Evolutionary conservation across 2,797 vertebrate species (phyloP).

Genomic region (Sebastes steindachneri): DNA sequence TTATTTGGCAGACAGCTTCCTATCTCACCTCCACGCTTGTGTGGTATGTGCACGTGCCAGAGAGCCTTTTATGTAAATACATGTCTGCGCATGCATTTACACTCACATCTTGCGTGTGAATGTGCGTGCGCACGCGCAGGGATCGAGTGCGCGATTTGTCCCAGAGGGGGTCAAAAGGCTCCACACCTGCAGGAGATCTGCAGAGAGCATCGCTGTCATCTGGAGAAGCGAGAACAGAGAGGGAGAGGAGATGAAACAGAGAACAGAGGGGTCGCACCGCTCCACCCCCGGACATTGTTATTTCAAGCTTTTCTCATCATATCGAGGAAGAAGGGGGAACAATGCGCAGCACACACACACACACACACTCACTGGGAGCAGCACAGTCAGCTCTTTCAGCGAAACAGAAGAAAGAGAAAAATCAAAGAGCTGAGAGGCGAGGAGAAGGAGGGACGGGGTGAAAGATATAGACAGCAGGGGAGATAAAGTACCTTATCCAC

Average conservation of each 20-base stretch:
- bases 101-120: neutral
- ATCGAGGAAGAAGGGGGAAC: constrained; percentile 53
- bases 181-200: constrained; percentile 73
- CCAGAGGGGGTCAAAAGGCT: constrained; percentile 33
- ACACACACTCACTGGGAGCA: constrained; percentile 32
- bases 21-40: constrained; percentile 5
- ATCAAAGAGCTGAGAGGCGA: constrained; percentile 65
- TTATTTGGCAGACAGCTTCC: constrained; percentile 39
- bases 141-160: constrained; percentile 42
- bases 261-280: constrained; percentile 53
- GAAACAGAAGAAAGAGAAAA: constrained; percentile 57
- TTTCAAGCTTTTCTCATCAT: constrained; percentile 79
- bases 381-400: constrained; percentile 70
- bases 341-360: constrained; percentile 35
- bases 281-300: constrained; percentile 70
- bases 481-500: constrained; percentile 61
- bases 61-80: neutral
- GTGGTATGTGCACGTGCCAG: neutral
- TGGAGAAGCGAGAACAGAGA: constrained; percentile 62
- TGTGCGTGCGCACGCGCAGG: neutral
- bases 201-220: constrained; percentile 68
- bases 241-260: constrained; percentile 67
- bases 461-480: constrained; percentile 56
- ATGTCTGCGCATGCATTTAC: neutral
- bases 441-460: constrained; percentile 47